A percentile compares a stretch with the other conserved stretches of the same genome.
phyloP scores from a whole-genome alignment of 2,113 vertebrate genomes.

The Bos indicus region DNA sequence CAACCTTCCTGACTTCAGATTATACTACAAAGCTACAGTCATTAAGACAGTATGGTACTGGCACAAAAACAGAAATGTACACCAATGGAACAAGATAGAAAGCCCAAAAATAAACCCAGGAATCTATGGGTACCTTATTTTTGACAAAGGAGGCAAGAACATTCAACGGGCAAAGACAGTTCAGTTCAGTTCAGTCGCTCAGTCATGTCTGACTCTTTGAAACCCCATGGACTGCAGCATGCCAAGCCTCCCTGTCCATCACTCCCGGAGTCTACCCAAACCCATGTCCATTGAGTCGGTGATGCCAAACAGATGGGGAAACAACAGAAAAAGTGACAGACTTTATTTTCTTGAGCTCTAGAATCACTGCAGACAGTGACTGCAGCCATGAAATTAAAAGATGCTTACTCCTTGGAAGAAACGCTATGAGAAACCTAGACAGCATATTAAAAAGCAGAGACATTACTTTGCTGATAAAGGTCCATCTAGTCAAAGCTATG shows the following conservation, averaged over 20 bases:
- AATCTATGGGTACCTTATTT: not conserved
- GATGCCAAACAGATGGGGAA: not conserved
- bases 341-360: too few species aligned
- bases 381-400: too few species aligned
- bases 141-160: not conserved
- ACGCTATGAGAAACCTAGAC: too few species aligned
- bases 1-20: not conserved
- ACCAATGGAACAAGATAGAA: not conserved
- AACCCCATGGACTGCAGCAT: not conserved
- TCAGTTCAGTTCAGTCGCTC: not conserved
- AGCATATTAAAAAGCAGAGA: too few species aligned
- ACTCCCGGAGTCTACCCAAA: not conserved
- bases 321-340: too few species aligned
- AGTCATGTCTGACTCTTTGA: not conserved
- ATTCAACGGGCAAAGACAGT: not conserved
- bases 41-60: not conserved
- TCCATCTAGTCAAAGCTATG: too few species aligned
- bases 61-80: not conserved
- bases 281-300: not conserved
- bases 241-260: not conserved
- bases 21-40: not conserved
- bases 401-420: too few species aligned
- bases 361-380: too few species aligned
- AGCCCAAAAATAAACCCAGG: not conserved
- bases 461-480: too few species aligned